phyloP scores from a whole-genome alignment of 2,888 invertebrate species.

The Aspidiotus destructor region DNA sequence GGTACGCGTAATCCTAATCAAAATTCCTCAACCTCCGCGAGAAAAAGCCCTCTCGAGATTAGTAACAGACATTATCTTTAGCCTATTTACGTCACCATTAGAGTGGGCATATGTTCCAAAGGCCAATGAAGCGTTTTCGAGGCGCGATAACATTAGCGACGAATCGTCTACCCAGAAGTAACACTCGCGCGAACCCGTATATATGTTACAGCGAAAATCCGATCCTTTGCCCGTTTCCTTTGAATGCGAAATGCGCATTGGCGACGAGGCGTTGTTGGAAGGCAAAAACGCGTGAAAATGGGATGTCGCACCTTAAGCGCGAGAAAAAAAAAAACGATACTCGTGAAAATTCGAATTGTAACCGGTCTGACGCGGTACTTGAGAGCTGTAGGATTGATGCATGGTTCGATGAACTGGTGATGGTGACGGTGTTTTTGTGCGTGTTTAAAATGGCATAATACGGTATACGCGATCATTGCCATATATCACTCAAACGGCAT shows the following conservation, averaged over 20 bases:
- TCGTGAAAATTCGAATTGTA: neutral
- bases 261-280: slow-evolving; percentile 18
- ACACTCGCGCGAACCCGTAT: no score
- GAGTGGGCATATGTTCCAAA: no score
- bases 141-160: no score
- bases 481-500: neutral
- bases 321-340: slow-evolving; percentile 11
- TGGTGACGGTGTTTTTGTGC: slow-evolving; percentile 20
- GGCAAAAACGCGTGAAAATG: slow-evolving; percentile 32
- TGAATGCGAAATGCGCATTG: neutral
- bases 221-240: neutral
- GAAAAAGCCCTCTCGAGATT: no score
- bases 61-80: no score
- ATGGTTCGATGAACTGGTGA: slow-evolving; percentile 23
- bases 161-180: no score
- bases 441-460: slow-evolving; percentile 28
- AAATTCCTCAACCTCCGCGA: no score
- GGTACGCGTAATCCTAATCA: no score
- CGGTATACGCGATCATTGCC: neutral
- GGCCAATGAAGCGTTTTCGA: no score
- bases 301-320: slow-evolving; percentile 27
- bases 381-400: neutral
- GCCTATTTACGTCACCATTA: no score
- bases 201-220: no score
- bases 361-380: slow-evolving; percentile 4